Conservation (phyloP, 1,140 invertebrate species). For the Hylaeus volcanicus region DNA sequence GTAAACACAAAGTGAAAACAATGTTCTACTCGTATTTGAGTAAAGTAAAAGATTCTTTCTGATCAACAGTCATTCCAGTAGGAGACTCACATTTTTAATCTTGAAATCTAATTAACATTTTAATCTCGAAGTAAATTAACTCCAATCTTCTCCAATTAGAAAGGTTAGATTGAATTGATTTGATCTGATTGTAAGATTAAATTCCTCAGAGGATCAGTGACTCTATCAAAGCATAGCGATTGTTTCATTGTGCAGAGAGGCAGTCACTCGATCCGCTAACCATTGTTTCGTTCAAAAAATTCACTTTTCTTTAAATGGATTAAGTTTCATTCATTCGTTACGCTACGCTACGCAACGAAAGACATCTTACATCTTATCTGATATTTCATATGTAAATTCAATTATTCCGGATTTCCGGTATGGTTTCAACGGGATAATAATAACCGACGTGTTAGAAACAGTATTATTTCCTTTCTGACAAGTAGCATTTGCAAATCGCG, state of each 20-base stretch:
- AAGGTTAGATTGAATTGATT: neutral
- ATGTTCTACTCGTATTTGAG: too few relatives aligned
- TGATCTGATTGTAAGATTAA: neutral
- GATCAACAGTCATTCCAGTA: neutral
- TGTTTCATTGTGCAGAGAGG: neutral
- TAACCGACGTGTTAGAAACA: neutral
- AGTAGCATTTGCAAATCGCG: slow-evolving; percentile 1
- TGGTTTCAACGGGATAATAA: neutral
- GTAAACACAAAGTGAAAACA: neutral
- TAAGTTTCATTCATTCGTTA: neutral
- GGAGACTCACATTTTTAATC: neutral
- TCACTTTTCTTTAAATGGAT: neutral
- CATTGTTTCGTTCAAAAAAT: neutral
- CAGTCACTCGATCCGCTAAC: neutral
- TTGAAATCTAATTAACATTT: neutral
- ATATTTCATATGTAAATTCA: slow-evolving; percentile 13
- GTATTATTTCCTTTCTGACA: neutral
- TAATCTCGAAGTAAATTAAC: neutral
- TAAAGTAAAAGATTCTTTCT: neutral
- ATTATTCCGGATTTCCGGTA: slow-evolving; percentile 19
- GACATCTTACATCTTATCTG: neutral
- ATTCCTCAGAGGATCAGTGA: neutral
- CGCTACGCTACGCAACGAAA: neutral
- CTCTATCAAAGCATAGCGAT: neutral
- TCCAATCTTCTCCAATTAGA: neutral